Evolutionary conservation across 2,113 vertebrate genomes (phyloP), one percentile per base, ranked within the genome.

Genomic region (Prunella himalayana): DNA sequence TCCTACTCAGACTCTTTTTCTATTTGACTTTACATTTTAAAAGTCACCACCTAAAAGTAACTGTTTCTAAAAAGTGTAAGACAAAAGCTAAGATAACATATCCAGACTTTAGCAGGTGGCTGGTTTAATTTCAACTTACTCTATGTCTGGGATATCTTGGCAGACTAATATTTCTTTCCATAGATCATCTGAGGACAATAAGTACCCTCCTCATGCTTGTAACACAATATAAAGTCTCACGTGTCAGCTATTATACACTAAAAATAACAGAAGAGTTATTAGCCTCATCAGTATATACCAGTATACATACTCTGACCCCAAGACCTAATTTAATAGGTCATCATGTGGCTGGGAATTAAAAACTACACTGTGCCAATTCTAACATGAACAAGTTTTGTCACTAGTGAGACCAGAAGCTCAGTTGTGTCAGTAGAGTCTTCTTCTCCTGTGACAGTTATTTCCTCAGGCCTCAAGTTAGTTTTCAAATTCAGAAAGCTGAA

Each of bases 171-270:
- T 22, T 68, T 82, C 65, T 83, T 92, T 86, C 86, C 64, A 65
- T 7, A 92, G 80, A 88, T 66, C 86, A 75, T 63, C 1, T 78
- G 72, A 92, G 83, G 91, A 88, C 80, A 88, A 71, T 82, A 31
- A 93, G 80, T 88, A 81, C 24, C 8, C 54, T 86, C 23, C 80
- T 81, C 51, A 56, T 78, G 72, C 72, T 65, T 88, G 88, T 78
- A 95, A 90, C 47, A 73, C 54, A 79, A 95, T 87, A 95, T 22
- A 33, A 86, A 95, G 59, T 77, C 63, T 92, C 71, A 85, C 18
- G 63, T 95, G 63, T 92, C 90, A 88, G 66, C 63, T 91, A 85
- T 82, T 92, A 79, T 90, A 70, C 60, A 51, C 57, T 60, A 82
- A 72, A 69, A 69, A 82, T 49, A 96, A 70, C 18, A 89, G 64